Conservation (phyloP, 1,140 invertebrate species). For the Drosophila ironensis region DNA sequence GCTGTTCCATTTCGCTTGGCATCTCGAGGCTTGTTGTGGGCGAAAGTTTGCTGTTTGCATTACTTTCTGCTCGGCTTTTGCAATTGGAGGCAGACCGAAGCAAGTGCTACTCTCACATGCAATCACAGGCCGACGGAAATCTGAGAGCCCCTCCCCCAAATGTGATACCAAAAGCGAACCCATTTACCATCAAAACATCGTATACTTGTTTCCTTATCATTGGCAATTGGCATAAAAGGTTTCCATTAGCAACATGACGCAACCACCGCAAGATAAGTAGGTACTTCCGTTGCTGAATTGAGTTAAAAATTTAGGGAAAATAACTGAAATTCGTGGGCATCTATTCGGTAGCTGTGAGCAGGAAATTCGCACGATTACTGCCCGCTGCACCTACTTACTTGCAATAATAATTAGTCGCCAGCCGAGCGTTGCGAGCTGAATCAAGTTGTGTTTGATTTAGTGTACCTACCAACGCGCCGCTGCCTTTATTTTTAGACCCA, state of each 20-base stretch:
- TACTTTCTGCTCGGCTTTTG: conserved; percentile 23
- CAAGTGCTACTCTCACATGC: conserved; percentile 5
- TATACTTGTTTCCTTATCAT: too few relatives aligned
- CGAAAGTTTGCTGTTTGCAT: conserved; percentile 60
- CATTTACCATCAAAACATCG: too few relatives aligned
- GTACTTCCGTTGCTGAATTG: too few relatives aligned
- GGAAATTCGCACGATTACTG: conserved; percentile 60
- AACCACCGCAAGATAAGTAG: too few relatives aligned
- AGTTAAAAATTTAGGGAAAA: too few relatives aligned
- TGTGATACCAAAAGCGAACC: too few relatives aligned
- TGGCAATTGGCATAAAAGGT: too few relatives aligned
- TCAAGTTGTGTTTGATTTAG: not conserved
- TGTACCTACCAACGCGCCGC: conserved; percentile 2
- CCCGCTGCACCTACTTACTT: conserved; percentile 18
- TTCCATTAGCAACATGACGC: too few relatives aligned
- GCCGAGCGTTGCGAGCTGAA: conserved; percentile 17
- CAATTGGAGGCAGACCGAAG: conserved; percentile 22
- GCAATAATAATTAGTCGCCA: conserved; percentile 29
- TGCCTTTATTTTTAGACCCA: conserved; percentile 42
- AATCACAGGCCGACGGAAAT: not conserved
- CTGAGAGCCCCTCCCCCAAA: too few relatives aligned
- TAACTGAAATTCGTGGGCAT: not conserved
- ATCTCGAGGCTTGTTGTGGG: conserved; percentile 59
- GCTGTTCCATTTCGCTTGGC: conserved; percentile 73
- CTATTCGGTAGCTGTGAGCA: conserved; percentile 21